Conservation (phyloP, 2,797 vertebrate species). For the Harpagifer antarcticus region DNA sequence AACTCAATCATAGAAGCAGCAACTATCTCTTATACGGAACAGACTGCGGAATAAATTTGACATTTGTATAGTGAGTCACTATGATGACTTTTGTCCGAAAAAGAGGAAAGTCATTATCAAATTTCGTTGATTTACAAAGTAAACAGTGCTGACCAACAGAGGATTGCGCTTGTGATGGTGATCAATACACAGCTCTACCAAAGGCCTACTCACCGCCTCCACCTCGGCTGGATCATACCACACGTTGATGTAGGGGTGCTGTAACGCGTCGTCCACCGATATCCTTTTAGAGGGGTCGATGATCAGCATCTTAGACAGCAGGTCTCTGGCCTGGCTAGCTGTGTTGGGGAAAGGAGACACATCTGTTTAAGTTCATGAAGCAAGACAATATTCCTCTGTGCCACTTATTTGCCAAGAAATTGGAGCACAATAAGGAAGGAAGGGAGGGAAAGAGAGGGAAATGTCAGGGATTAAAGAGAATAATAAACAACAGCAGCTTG, state of each 20-base stretch:
- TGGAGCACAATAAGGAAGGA: slow-evolving; percentile 8
- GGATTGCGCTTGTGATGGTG: slow-evolving; percentile 24
- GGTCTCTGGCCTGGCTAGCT: slow-evolving; percentile 99
- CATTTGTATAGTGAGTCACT: neutral
- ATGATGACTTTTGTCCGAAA: neutral
- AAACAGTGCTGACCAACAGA: slow-evolving; percentile 48
- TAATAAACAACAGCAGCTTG: slow-evolving; percentile 38
- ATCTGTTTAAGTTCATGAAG: slow-evolving; percentile 23
- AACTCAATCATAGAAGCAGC: slow-evolving; percentile 33
- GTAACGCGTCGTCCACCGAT: slow-evolving; percentile 98
- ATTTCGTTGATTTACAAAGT: slow-evolving; percentile 5
- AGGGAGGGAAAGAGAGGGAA: slow-evolving; percentile 8
- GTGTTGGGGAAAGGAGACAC: slow-evolving; percentile 55
- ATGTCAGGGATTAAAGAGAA: slow-evolving; percentile 39
- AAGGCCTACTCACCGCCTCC: slow-evolving; percentile 92
- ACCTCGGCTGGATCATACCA: slow-evolving; percentile 99
- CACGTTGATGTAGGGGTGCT: slow-evolving; percentile 99
- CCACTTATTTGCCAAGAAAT: neutral
- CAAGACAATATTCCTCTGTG: neutral
- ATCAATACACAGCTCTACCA: slow-evolving; percentile 55
- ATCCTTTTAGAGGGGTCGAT: slow-evolving; percentile 98
- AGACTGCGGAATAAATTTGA: no score
- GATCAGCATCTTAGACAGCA: slow-evolving; percentile 99
- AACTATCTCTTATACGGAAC: neutral
- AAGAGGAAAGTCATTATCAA: neutral